These are phyloP conservation scores for Eumeta japonica DNA, from an alignment of 1,140 invertebrate genomes.

Conservation along the genomic window DNA sequence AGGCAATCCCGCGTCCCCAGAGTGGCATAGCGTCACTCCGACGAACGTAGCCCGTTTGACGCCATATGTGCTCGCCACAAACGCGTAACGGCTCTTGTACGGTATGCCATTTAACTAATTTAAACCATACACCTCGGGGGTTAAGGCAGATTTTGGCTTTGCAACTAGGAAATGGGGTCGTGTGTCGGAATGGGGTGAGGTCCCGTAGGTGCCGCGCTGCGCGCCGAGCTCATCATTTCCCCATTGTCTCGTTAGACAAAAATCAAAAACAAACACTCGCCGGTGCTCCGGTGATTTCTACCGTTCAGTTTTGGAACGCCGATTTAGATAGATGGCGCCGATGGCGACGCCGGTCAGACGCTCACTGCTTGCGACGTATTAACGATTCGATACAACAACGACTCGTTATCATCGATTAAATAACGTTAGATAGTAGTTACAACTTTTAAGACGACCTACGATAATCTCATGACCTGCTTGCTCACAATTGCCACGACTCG, in stretches of 20 bases:
- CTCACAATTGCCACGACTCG: no score
- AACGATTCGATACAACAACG: no score
- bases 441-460: no score
- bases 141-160: constrained; percentile 26
- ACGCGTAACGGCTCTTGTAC: constrained; percentile 22
- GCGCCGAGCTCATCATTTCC: constrained; percentile 51
- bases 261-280: constrained; percentile 56
- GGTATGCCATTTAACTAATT: no score
- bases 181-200: constrained; percentile 41
- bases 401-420: no score
- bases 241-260: constrained; percentile 58
- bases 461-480: no score
- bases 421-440: no score
- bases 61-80: constrained; percentile 39
- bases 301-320: constrained; percentile 38
- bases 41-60: constrained; percentile 40
- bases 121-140: constrained; percentile 17
- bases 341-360: no score
- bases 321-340: no score
- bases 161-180: constrained; percentile 32
- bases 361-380: no score
- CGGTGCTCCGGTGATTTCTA: constrained; percentile 46
- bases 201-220: constrained; percentile 46
- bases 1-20: constrained; percentile 43
- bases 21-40: constrained; percentile 45